Conservation (phyloP, 2,113 vertebrate species). For the Oryzias woworae region DNA sequence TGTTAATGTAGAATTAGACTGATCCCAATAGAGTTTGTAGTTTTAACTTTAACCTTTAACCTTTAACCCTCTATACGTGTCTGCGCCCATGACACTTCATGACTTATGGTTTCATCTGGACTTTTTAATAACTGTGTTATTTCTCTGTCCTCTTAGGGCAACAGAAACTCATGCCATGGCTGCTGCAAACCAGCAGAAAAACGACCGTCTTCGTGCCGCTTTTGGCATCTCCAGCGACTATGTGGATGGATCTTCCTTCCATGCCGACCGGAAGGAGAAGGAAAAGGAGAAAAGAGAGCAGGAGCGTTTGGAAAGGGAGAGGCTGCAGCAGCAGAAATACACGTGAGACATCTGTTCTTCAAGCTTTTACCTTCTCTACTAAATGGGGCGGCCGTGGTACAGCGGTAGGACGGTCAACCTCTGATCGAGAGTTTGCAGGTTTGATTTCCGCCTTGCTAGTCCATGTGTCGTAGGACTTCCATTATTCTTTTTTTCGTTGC, state of each 20-base stretch:
- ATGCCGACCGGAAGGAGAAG: conserved; percentile 84
- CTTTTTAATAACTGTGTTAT: background rate
- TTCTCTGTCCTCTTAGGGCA: conserved; percentile 61
- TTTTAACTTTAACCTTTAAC: too few relatives aligned
- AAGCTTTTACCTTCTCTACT: too few relatives aligned
- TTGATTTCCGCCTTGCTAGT: too few relatives aligned
- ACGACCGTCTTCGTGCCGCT: conserved; percentile 86
- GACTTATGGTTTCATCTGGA: background rate
- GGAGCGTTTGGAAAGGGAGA: conserved; percentile 77
- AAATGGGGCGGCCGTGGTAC: too few relatives aligned
- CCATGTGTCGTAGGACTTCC: too few relatives aligned
- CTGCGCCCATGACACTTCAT: background rate
- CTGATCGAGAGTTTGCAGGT: too few relatives aligned
- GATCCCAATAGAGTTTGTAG: too few relatives aligned
- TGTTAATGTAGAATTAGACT: too few relatives aligned
- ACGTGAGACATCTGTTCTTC: conserved; percentile 64
- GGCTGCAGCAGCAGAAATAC: conserved; percentile 73
- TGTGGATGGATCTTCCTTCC: conserved; percentile 90
- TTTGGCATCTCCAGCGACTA: conserved; percentile 89
- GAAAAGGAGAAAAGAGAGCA: conserved; percentile 82
- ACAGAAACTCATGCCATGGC: conserved; percentile 91
- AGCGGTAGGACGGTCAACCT: too few relatives aligned
- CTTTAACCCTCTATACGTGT: too few relatives aligned
- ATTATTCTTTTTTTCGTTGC: too few relatives aligned
- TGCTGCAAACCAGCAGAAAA: conserved; percentile 91